Base-by-base conservation (phyloP, 2,888 invertebrate species). In the Lycaena phlaeas region DNA sequence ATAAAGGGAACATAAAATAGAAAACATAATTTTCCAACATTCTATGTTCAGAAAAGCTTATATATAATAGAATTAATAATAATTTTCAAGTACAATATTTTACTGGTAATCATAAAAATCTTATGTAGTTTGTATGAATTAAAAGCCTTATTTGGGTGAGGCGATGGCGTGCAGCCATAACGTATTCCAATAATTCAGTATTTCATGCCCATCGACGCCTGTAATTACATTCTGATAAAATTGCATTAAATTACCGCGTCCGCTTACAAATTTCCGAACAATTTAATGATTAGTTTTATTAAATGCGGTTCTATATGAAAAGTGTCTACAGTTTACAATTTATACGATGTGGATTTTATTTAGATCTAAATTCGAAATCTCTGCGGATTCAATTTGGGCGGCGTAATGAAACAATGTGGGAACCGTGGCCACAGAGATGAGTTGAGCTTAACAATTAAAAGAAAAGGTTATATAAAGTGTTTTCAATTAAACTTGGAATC, bases 401-500 rank as follows among this genome's bases (percentile, higher is more conserved):
- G 36, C 27, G 42, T 49, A 50, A 51, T 50, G 48, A 53, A 54
- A 50, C 45, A 45, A 44, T 50, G 46, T 38, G 50, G 44, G 44
- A 47, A 43, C 40, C 40, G 41, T 44, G 49, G 43, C 30, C 43
- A 45, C 45, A 41, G 48, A 48, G 47, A 51, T 47, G 46, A 52
- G 48, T 51, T 39, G 49, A 41, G 49, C 43, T 42, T 48, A 50
- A 67, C 68, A 73, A 78, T 77, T 72, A 73, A 70, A 75, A 74
- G 68, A 75, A 75, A 70, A 66, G 61, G 64, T 63, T 67, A 56
- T 65, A 59, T 64, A 70, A 60, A 74, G 65, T 67, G 70, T 78
- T 78, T 78, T 70, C 78, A 81, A 81, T 81, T 81, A 79, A 74
- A 69, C 59, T 61, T 61, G 72, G 75, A 75, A 79, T 78, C 66